Evolutionary conservation across 2,113 vertebrate species (phyloP).

Genomic region (Antechinus flavipes): DNA sequence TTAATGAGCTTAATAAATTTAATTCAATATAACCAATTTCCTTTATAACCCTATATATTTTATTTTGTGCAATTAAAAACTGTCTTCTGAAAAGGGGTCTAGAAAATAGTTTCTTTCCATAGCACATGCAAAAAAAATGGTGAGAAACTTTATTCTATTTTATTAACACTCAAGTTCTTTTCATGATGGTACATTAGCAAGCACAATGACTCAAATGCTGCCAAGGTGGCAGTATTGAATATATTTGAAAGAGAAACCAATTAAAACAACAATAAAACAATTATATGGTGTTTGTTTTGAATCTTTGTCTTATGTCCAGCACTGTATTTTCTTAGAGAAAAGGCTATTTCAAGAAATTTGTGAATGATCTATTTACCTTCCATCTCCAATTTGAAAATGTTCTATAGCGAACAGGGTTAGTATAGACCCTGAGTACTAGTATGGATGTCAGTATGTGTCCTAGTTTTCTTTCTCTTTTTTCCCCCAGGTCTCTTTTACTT

Average conservation of each 20-base stretch:
- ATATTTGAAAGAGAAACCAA: neutral
- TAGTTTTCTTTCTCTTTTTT: neutral
- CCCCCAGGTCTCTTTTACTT: slow-evolving; percentile 6
- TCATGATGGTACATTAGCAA: neutral
- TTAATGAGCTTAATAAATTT: neutral
- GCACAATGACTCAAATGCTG: neutral
- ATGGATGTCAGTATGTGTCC: neutral
- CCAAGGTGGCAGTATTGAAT: neutral
- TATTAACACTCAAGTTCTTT: neutral
- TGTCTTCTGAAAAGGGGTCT: neutral
- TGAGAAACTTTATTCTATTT: neutral
- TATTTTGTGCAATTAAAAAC: neutral
- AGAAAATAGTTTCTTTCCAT: neutral
- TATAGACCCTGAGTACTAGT: neutral
- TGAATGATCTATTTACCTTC: slow-evolving; percentile 3
- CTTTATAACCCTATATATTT: neutral
- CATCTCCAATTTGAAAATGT: slow-evolving; percentile 43
- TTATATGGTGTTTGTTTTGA: neutral
- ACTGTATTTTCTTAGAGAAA: neutral
- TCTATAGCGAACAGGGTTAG: neutral
- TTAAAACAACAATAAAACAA: neutral
- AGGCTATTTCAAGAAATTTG: neutral
- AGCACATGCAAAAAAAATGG: neutral
- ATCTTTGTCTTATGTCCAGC: neutral
- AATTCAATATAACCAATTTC: neutral